Percentiles rank a stretch among this genome's conserved stretches.
Conservation (phyloP, 2,888 invertebrate genomes). For the Napeogenes sylphis region DNA sequence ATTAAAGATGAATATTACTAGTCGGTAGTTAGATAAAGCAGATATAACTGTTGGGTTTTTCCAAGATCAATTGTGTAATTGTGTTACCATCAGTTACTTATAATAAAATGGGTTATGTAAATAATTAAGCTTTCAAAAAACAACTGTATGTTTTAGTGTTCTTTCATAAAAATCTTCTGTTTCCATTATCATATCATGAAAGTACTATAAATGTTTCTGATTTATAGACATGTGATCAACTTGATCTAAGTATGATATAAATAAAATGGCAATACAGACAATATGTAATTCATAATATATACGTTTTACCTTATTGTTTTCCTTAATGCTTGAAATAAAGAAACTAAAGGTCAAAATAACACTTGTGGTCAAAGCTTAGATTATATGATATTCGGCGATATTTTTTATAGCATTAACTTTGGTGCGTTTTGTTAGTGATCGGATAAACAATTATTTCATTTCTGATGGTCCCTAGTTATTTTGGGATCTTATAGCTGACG, state of each 20-base stretch:
- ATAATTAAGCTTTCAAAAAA: too few relatives aligned
- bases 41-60: constrained; percentile 17
- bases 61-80: constrained; percentile 17
- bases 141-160: too few relatives aligned
- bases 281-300: neutral
- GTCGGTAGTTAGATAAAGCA: too few relatives aligned
- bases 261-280: neutral
- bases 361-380: constrained; percentile 1
- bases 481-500: too few relatives aligned
- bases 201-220: too few relatives aligned
- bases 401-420: neutral
- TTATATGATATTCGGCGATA: neutral
- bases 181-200: too few relatives aligned
- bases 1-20: too few relatives aligned
- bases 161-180: too few relatives aligned
- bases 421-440: neutral
- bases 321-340: neutral
- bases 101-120: too few relatives aligned
- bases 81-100: neutral
- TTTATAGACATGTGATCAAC: neutral
- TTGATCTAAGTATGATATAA: constrained; percentile 1
- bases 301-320: neutral
- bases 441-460: too few relatives aligned
- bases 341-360: neutral
- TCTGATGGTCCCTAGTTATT: too few relatives aligned